These are phyloP conservation scores for Tricholauxania praeusta DNA, from an alignment of 2,888 invertebrate species.

Conservation along the genomic window DNA sequence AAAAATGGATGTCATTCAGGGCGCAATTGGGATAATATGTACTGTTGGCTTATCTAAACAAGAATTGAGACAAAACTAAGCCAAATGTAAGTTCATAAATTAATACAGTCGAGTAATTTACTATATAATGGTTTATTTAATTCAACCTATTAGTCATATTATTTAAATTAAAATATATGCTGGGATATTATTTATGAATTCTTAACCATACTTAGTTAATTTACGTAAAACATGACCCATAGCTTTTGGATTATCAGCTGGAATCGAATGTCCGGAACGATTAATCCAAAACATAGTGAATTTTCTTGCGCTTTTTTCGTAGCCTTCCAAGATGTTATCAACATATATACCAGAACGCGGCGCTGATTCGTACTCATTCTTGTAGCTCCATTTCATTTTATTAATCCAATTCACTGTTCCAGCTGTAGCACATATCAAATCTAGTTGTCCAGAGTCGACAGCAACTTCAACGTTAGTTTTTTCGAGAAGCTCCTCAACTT, in stretches of 20 bases:
- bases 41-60: too few relatives aligned
- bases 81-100: too few relatives aligned
- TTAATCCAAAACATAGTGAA: constrained; percentile 66
- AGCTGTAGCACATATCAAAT: constrained; percentile 85
- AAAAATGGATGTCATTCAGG: too few relatives aligned
- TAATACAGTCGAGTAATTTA: too few relatives aligned
- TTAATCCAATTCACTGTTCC: constrained; percentile 83
- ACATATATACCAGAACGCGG: constrained; percentile 73
- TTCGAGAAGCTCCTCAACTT: constrained; percentile 78
- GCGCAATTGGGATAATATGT: too few relatives aligned
- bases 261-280: constrained; percentile 69
- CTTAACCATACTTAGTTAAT: constrained; percentile 59
- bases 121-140: too few relatives aligned
- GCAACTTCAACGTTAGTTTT: constrained; percentile 76
- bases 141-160: too few relatives aligned
- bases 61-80: too few relatives aligned
- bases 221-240: constrained; percentile 74
- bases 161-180: too few relatives aligned
- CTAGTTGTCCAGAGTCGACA: constrained; percentile 84
- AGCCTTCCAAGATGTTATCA: constrained; percentile 77
- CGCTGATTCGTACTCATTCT: constrained; percentile 72
- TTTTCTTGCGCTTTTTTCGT: constrained; percentile 73
- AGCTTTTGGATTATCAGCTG: constrained; percentile 79
- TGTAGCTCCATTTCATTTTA: constrained; percentile 75
- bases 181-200: too few relatives aligned